A percentile compares a stretch with the other conserved stretches of the same genome.
Evolutionary conservation across 2,888 invertebrate genomes (phyloP).

Genomic region (Hydraecia micacea): DNA sequence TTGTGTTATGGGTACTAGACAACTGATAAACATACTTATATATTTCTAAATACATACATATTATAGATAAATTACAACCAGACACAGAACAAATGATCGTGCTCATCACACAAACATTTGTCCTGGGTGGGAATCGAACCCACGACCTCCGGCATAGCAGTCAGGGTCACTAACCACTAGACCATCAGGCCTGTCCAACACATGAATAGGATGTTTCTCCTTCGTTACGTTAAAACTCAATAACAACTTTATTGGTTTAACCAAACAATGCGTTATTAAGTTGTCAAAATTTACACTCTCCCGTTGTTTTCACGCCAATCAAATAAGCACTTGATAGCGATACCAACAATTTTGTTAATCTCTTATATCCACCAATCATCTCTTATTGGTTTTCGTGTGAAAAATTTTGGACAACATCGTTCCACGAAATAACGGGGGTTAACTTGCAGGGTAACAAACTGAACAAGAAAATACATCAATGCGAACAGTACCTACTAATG

Average conservation of each 20-base stretch:
- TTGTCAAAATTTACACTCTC: slow-evolving; percentile 73
- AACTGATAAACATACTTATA: too few relatives aligned
- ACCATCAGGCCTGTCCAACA: too few relatives aligned
- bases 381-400: slow-evolving; percentile 57
- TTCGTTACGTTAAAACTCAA: slow-evolving; percentile 39
- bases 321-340: slow-evolving; percentile 66
- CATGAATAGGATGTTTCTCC: slow-evolving; percentile 19
- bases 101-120: too few relatives aligned
- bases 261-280: slow-evolving; percentile 70
- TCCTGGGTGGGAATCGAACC: too few relatives aligned
- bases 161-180: too few relatives aligned
- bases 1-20: too few relatives aligned
- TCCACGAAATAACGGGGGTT: slow-evolving; percentile 20
- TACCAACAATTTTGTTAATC: slow-evolving; percentile 74
- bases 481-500: background rate
- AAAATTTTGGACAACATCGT: slow-evolving; percentile 43
- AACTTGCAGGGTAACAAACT: slow-evolving; percentile 9
- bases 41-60: too few relatives aligned
- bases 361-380: slow-evolving; percentile 69
- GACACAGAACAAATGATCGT: too few relatives aligned
- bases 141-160: too few relatives aligned
- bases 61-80: too few relatives aligned
- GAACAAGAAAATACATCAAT: slow-evolving; percentile 29
- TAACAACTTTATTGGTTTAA: slow-evolving; percentile 69
- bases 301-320: slow-evolving; percentile 72